Base-by-base conservation (phyloP, 2,888 invertebrate genomes). In the Lumbricus terrestris region DNA sequence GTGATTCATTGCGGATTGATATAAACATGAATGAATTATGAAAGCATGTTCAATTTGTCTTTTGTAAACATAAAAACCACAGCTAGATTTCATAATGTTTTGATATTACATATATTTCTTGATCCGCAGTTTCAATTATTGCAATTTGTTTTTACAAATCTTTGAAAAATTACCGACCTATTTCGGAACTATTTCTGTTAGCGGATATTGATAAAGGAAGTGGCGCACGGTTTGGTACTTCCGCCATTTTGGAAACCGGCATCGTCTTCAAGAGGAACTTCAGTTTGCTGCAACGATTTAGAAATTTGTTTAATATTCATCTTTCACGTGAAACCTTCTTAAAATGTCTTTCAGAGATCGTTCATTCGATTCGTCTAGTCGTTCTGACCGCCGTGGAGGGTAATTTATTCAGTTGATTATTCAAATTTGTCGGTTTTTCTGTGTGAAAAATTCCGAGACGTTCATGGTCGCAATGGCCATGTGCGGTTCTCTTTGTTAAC, bases 281-380 rank as follows among this genome's bases (percentile, higher is more conserved):
- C 47, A 47, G 69, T 69, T 69, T 69, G 6, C n/a, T 69, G 29
- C 0, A 69, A n/a, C 29, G 69, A 69, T 69, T 69, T 16, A 11
- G 69, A 29, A 16, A 69, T 11, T 11, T n/a, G 0, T n/a, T n/a
- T 69, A 69, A 6, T n/a, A 69, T 69, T 69, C 69, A n/a, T 69
- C 6, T 69, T 69, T 69, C 37, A 35, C 34, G 20, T 34, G 34
- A 35, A 85, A 85, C 29, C 16, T 37, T 20, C 35, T 35, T 85
- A 88, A 38, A 83, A 90, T 90, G 90, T 90, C 90, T 20, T 90
- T 83, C 83, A 33, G 83, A 34, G 90, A 90, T 90, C 90, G 90
- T 18, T 83, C 82, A 1, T 90, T 90, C 85, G 90, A 90, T 38
- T 23, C 33, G 15, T 82, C 38, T 37, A 90, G 90, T 42, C 82